Base-by-base conservation (phyloP, 2,888 invertebrate species). In the Synanthedon andrenaeformis region DNA sequence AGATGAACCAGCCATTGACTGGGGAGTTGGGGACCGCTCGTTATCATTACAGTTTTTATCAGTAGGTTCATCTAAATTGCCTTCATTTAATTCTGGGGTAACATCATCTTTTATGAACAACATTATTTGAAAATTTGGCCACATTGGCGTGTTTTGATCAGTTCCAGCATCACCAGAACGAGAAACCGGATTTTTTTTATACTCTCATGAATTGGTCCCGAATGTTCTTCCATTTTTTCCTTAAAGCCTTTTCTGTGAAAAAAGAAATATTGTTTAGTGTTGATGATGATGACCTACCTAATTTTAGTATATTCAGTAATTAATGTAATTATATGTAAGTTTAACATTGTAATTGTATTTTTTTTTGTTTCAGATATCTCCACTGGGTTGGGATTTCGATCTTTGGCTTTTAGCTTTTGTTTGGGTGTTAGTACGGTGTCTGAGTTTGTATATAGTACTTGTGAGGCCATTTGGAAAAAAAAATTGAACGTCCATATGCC, bases 221-320 rank as follows among this genome's bases (percentile, higher is more conserved):
- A 55, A 60, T 54, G 49, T 63, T 61, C 55, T 59, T 63, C 59
- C 61, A 63, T 60, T 59, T 63, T 56, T 63, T 62, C 53, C 56
- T 59, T 58, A 60, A 55, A 55, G 51, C 57, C 52, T 56, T 60
- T 56, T 56, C 59, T 61, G 59, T 52, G 59, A 61, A 55, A 59
- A 51, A 56, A 54, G 42, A 57, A 50, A 52, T 55, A 51, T 53
- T 56, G 42, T 53, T 58, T 56, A 58, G 56, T n/a, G n/a, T n/a
- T n/a, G n/a, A n/a, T 58, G 55, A 56, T 55, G 13, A 49, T 49
- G 49, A 3, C 49, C 4, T 49, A 49, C 17, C n/a, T 49, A 49
- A 3, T 49, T 49, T 49, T 49, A 49, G 10, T 49, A 13, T 49
- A 49, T 49, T 49, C 3, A 49, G 49, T 49, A 49, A 49, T 49